Conservation (phyloP, 2,113 vertebrate genomes). For the rat (Rattus norvegicus) region DNA sequence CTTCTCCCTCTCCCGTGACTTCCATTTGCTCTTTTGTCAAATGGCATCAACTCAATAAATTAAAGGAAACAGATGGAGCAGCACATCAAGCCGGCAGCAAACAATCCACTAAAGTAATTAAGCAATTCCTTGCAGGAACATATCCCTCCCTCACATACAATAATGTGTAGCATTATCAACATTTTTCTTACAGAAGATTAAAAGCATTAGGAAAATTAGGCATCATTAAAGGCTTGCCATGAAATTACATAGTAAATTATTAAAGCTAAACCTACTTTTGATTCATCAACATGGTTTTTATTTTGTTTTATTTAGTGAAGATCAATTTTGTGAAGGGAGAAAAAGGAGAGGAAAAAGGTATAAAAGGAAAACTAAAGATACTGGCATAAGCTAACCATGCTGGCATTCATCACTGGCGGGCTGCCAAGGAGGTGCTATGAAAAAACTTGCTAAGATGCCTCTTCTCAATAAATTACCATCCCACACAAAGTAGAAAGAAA, state of each 20-base stretch:
- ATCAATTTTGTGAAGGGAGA: slow-evolving; percentile 57
- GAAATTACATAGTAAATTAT: slow-evolving; percentile 82
- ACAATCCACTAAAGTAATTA: slow-evolving; percentile 82
- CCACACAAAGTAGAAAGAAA: slow-evolving; percentile 62
- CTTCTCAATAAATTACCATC: slow-evolving; percentile 74
- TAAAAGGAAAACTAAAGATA: slow-evolving; percentile 36
- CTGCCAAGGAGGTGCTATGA: slow-evolving; percentile 64
- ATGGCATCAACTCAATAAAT: slow-evolving; percentile 78
- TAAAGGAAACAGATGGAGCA: slow-evolving; percentile 79
- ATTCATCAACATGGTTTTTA: slow-evolving; percentile 53
- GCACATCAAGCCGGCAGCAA: slow-evolving; percentile 67
- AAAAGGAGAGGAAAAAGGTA: neutral
- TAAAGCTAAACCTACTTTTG: slow-evolving; percentile 71
- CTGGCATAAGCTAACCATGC: slow-evolving; percentile 37
- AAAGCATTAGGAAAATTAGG: slow-evolving; percentile 76
- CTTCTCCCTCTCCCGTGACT: neutral
- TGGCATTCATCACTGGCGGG: slow-evolving; percentile 60
- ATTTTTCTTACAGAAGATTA: slow-evolving; percentile 77
- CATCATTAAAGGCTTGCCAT: slow-evolving; percentile 63
- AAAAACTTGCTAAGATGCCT: slow-evolving; percentile 75
- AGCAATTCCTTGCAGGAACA: slow-evolving; percentile 81
- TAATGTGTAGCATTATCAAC: slow-evolving; percentile 70
- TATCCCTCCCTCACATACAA: slow-evolving; percentile 73
- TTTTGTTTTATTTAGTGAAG: slow-evolving; percentile 64
- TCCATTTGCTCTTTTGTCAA: slow-evolving; percentile 77